phyloP scores from a whole-genome alignment of 2,797 vertebrate species.

The Oceanodroma leucorhoa region DNA sequence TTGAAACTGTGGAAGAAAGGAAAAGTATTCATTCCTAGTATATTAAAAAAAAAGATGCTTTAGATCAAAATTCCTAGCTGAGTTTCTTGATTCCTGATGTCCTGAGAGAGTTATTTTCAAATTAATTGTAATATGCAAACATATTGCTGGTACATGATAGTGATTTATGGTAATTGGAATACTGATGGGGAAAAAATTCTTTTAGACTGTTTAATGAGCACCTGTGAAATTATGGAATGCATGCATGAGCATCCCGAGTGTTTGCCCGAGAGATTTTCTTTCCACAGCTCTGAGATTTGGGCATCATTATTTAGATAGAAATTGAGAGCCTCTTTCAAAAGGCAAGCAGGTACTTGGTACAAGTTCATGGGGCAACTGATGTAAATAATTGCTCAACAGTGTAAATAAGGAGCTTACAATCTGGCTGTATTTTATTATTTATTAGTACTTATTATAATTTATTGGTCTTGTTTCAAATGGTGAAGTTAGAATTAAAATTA shows the following conservation, averaged over 20 bases:
- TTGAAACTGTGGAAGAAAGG: neutral
- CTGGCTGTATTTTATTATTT: neutral
- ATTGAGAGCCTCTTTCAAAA: neutral
- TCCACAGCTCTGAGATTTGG: neutral
- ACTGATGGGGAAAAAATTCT: neutral
- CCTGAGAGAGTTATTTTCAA: slow-evolving; percentile 30
- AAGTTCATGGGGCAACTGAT: neutral
- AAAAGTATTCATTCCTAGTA: neutral
- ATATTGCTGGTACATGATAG: neutral
- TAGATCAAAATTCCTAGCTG: neutral
- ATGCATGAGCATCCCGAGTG: neutral
- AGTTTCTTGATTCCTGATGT: neutral
- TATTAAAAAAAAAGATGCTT: neutral
- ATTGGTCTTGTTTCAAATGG: neutral
- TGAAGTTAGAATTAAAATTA: neutral
- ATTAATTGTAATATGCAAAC: slow-evolving; percentile 18
- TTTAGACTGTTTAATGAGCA: neutral
- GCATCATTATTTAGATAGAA: neutral
- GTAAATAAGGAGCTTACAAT: neutral
- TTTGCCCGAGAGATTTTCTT: neutral
- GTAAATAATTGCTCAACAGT: neutral
- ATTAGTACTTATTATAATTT: neutral
- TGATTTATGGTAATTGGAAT: slow-evolving; percentile 49
- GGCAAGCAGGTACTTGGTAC: neutral
- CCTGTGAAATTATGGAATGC: neutral